Conservation (phyloP, 2,797 vertebrate species). For the Ceyx erithaca region DNA sequence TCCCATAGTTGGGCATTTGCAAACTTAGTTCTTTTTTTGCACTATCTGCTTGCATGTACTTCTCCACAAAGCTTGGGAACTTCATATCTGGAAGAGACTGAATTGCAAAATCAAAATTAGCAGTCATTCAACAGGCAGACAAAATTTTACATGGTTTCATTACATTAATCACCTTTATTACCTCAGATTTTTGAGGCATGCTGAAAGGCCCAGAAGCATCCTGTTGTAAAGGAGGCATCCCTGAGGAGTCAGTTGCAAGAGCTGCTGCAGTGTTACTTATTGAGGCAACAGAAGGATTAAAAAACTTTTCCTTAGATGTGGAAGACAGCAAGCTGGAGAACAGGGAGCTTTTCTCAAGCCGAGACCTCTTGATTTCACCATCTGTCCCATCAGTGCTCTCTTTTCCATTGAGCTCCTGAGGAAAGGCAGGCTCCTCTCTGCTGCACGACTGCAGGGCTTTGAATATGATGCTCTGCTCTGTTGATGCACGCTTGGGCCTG, state of each 20-base stretch:
- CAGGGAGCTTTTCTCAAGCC: slow-evolving; percentile 90
- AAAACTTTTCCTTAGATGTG: slow-evolving; percentile 75
- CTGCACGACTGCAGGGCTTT: slow-evolving; percentile 75
- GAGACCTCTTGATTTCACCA: slow-evolving; percentile 81
- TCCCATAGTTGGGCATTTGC: slow-evolving; percentile 53
- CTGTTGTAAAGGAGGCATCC: slow-evolving; percentile 39
- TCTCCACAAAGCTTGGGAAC: slow-evolving; percentile 83
- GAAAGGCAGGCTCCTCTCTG: slow-evolving; percentile 48
- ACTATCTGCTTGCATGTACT: slow-evolving; percentile 78
- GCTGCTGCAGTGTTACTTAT: slow-evolving; percentile 71
- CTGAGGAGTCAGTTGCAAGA: slow-evolving; percentile 66
- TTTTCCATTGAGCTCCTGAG: slow-evolving; percentile 66
- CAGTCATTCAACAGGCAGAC: background rate
- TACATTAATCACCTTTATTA: slow-evolving; percentile 16
- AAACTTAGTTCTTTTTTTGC: slow-evolving; percentile 66
- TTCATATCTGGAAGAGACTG: slow-evolving; percentile 78
- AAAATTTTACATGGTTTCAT: background rate
- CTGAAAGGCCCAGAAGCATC: slow-evolving; percentile 44
- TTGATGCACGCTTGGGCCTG: slow-evolving; percentile 79
- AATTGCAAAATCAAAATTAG: slow-evolving; percentile 59
- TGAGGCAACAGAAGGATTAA: slow-evolving; percentile 75
- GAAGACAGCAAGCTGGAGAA: slow-evolving; percentile 86
- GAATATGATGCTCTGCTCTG: slow-evolving; percentile 87
- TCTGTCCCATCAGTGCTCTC: slow-evolving; percentile 75
- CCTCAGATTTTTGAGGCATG: slow-evolving; percentile 66